A percentile compares a stretch with the other conserved stretches of the same genome.
Evolutionary conservation across 2,113 vertebrate genomes (phyloP).

Genomic region (Lophius piscatorius): DNA sequence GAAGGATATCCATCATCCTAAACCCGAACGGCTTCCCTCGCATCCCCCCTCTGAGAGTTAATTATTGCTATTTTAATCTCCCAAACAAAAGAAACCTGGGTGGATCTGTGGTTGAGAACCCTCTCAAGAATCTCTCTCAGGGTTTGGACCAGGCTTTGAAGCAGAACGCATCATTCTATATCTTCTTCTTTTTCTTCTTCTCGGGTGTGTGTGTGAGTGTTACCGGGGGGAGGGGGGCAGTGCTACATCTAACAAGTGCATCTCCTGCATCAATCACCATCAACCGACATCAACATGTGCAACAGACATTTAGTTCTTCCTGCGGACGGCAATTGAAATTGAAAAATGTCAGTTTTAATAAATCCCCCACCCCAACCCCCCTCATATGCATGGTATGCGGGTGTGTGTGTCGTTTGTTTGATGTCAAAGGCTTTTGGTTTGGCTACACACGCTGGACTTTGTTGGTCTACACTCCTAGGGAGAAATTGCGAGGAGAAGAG

Average conservation of each 20-base stretch:
- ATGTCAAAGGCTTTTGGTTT: not conserved
- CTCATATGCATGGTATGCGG: not conserved
- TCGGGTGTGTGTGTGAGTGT: constrained; percentile 19
- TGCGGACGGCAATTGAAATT: constrained; percentile 31
- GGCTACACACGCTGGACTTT: constrained; percentile 29
- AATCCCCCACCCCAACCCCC: not conserved
- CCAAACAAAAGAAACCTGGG: constrained; percentile 4
- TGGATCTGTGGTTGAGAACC: constrained; percentile 2
- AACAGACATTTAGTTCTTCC: constrained; percentile 11
- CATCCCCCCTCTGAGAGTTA: constrained; percentile 26
- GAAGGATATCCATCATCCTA: constrained; percentile 17
- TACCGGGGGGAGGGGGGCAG: not conserved
- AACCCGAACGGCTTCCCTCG: constrained; percentile 14
- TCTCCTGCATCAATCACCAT: constrained; percentile 50
- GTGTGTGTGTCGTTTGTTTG: constrained; percentile 3
- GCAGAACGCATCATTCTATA: constrained; percentile 45
- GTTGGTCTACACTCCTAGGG: constrained; percentile 8
- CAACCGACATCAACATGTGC: constrained; percentile 16
- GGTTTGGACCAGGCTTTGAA: constrained; percentile 8
- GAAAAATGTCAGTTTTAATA: constrained; percentile 16
- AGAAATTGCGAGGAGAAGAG: constrained; percentile 10
- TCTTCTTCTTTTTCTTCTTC: constrained; percentile 9
- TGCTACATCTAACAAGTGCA: constrained; percentile 52
- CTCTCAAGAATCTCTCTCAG: not conserved
- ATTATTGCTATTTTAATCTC: constrained; percentile 11